A percentile compares a stretch with the other conserved stretches of the same genome.
Evolutionary conservation across 2,797 vertebrate genomes (phyloP).

Genomic region (Lateolabrax maculatus): DNA sequence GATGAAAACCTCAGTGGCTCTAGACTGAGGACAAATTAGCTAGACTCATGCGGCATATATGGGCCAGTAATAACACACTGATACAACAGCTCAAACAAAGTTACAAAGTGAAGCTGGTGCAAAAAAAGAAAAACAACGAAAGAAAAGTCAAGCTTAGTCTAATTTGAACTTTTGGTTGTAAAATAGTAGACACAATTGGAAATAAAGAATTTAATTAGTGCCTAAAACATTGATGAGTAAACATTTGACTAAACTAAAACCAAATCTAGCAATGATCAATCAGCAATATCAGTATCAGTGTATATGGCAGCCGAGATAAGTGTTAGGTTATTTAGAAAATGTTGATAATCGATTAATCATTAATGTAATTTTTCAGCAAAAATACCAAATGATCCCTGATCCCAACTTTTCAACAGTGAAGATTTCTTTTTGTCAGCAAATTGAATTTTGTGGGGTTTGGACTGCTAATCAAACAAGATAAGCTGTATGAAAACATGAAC

Average conservation of each 20-base stretch:
- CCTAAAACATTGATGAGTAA: neutral
- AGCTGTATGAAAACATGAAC: neutral
- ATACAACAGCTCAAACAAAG: neutral
- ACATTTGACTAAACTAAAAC: neutral
- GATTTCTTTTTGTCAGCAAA: neutral
- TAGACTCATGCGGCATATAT: constrained; percentile 27
- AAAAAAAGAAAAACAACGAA: constrained; percentile 1
- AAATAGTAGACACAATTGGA: neutral
- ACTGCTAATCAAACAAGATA: neutral
- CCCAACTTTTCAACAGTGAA: neutral
- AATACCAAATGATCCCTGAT: neutral
- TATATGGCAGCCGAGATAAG: too few relatives aligned
- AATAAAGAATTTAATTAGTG: neutral
- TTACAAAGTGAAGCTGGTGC: neutral
- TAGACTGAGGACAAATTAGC: constrained; percentile 38
- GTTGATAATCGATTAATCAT: neutral
- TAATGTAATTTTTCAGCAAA: neutral
- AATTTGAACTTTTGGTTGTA: neutral
- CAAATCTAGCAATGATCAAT: neutral
- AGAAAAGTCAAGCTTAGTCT: neutral
- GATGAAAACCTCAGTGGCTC: constrained; percentile 47
- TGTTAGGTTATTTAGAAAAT: too few relatives aligned
- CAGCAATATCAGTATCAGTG: too few relatives aligned
- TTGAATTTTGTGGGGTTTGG: neutral
- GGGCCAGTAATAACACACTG: constrained; percentile 22